phyloP scores from a whole-genome alignment of 2,888 invertebrate genomes.

The Nysson spinosus region DNA sequence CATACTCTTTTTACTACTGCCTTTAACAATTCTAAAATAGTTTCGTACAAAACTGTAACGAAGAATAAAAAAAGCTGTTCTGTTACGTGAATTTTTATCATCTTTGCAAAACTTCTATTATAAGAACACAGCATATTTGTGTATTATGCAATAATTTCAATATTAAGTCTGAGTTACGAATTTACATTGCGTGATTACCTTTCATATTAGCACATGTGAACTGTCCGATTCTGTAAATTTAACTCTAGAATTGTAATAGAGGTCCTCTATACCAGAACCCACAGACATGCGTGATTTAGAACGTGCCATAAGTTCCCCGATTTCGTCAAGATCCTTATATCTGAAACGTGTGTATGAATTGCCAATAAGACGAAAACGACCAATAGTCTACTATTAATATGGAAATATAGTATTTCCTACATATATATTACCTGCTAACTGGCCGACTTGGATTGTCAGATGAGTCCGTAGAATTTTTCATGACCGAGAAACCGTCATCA shows the following conservation, averaged over 20 bases:
- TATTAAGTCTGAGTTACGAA: slow-evolving; percentile 16
- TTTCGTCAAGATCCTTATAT: slow-evolving; percentile 80
- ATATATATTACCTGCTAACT: slow-evolving; percentile 70
- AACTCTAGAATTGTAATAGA: slow-evolving; percentile 70
- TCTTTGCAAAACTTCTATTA: slow-evolving; percentile 8
- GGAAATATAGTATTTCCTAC: background rate
- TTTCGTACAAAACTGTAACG: background rate
- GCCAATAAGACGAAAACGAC: no score
- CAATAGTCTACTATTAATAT: no score
- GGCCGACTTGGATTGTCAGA: slow-evolving; percentile 78
- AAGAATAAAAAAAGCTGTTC: no score
- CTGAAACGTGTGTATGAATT: slow-evolving; percentile 61
- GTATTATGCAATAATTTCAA: slow-evolving; percentile 9
- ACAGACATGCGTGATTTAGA: slow-evolving; percentile 74
- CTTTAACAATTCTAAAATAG: no score
- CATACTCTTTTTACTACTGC: no score
- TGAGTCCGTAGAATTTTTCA: slow-evolving; percentile 72
- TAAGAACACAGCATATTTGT: slow-evolving; percentile 5
- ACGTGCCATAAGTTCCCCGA: slow-evolving; percentile 74
- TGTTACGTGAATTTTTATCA: slow-evolving; percentile 9
- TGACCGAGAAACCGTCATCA: slow-evolving; percentile 69
- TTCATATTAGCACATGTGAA: slow-evolving; percentile 70
- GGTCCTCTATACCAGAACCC: slow-evolving; percentile 72
- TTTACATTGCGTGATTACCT: slow-evolving; percentile 26
- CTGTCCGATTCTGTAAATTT: slow-evolving; percentile 71